Evolutionary conservation across 2,888 invertebrate species (phyloP), one percentile per base, ranked within the genome.

Genomic region (Ectobius pallidus): DNA sequence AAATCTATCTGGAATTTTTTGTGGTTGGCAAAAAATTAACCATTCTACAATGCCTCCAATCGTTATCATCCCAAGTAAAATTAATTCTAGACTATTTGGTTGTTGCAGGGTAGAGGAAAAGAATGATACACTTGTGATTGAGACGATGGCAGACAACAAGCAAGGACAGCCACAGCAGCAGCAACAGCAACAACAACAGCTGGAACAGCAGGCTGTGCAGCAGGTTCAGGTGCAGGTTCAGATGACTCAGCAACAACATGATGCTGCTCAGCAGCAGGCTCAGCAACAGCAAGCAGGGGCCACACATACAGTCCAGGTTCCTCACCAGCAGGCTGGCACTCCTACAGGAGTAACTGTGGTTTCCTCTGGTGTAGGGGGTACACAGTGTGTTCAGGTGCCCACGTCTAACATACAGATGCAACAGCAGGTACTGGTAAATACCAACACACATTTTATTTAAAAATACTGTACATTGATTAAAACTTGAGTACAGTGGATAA

Each of bases 401-500:
- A 72, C 69, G 4, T 69, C 72, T 2, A 44, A 61, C 49, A 72
- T 72, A 11, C 69, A 61, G 22, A 61, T 61, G 44, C 72, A 72
- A 68, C 71, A 71, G 22, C 68, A 68, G 68, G 67, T 72, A 27
- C 14, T 9, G n/a, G n/a, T n/a, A n/a, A n/a, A n/a, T n/a, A n/a
- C n/a, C n/a, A n/a, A n/a, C n/a, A n/a, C 22, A 20, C 42, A 14
- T 11, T n/a, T n/a, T n/a, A n/a, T n/a, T n/a, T n/a, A n/a, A n/a
- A n/a, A n/a, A n/a, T n/a, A n/a, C n/a, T n/a, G n/a, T n/a, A n/a
- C n/a, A n/a, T n/a, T n/a, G n/a, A n/a, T n/a, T n/a, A n/a, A n/a
- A n/a, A n/a, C n/a, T n/a, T n/a, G n/a, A n/a, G n/a, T n/a, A n/a
- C n/a, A n/a, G n/a, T n/a, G n/a, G n/a, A n/a, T n/a, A n/a, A n/a